Conservation (phyloP, 2,113 vertebrate genomes). For the Mastomys coucha region DNA sequence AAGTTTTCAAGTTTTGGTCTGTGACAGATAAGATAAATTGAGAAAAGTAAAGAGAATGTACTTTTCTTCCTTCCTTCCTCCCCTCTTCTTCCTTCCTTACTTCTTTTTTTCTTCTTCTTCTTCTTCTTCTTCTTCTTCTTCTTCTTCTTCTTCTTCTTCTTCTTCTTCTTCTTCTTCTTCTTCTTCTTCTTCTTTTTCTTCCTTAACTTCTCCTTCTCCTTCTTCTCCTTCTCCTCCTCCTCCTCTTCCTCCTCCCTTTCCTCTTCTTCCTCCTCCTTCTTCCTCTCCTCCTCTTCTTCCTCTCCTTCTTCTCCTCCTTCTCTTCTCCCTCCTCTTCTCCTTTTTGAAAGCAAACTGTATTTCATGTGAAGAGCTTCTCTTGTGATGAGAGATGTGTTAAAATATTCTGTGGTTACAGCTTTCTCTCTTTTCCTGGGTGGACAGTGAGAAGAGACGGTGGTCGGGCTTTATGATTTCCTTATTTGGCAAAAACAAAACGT, state of each 20-base stretch:
- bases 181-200: too few species aligned
- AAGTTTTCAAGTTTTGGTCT: conserved; percentile 21
- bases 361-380: conserved; percentile 1
- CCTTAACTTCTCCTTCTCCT: too few species aligned
- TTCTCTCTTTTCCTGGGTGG: conserved; percentile 54
- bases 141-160: too few species aligned
- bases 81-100: too few species aligned
- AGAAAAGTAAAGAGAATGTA: not conserved
- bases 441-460: conserved; percentile 10
- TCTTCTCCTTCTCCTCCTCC: too few species aligned
- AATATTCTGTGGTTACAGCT: conserved; percentile 30
- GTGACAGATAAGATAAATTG: not conserved
- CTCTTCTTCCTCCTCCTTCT: not conserved
- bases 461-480: conserved; percentile 61
- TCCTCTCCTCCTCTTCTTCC: too few species aligned
- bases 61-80: not conserved
- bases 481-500: conserved; percentile 75
- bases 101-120: rapidly evolving
- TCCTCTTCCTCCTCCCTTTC: too few species aligned
- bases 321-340: too few species aligned
- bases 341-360: not conserved
- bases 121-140: too few species aligned
- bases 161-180: too few species aligned
- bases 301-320: rapidly evolving
- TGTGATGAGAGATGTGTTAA: not conserved